Evolutionary conservation across 2,888 invertebrate genomes (phyloP).

Genomic region (Nemotelus nigrinus): DNA sequence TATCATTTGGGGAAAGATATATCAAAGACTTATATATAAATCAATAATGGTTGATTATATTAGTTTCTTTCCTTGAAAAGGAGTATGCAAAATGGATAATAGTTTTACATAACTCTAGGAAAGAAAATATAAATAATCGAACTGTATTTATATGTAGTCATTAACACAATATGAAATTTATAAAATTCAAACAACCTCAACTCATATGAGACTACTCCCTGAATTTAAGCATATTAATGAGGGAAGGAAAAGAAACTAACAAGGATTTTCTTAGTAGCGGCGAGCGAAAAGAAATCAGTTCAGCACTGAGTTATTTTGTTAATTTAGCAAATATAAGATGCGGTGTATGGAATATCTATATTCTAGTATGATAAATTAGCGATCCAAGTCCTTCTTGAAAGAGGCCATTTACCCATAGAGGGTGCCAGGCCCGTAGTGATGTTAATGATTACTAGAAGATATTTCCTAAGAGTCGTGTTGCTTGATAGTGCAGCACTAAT

Average conservation of each 20-base stretch:
- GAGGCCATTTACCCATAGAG: conserved; percentile 67
- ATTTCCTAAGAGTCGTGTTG: conserved; percentile 66
- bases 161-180: too few species aligned
- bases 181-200: too few species aligned
- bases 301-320: conserved; percentile 64
- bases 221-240: too few species aligned
- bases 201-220: too few species aligned
- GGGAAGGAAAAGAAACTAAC: conserved; percentile 69
- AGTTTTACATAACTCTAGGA: too few species aligned
- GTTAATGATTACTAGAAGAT: conserved; percentile 54
- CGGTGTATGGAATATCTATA: conserved; percentile 48
- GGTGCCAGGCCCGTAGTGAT: conserved; percentile 67
- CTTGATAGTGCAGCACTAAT: conserved; percentile 64
- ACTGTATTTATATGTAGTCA: too few species aligned
- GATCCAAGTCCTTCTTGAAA: conserved; percentile 67
- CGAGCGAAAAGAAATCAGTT: conserved; percentile 51
- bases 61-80: too few species aligned
- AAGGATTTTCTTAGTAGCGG: conserved; percentile 72
- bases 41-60: too few species aligned
- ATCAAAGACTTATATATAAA: too few species aligned
- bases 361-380: background rate
- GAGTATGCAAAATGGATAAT: too few species aligned
- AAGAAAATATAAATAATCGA: too few species aligned
- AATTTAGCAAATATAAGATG: conserved; percentile 56
- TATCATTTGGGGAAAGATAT: too few species aligned